These are phyloP conservation scores for Anthoptus insignis DNA, from an alignment of 2,888 invertebrate species.

Conservation along the genomic window DNA sequence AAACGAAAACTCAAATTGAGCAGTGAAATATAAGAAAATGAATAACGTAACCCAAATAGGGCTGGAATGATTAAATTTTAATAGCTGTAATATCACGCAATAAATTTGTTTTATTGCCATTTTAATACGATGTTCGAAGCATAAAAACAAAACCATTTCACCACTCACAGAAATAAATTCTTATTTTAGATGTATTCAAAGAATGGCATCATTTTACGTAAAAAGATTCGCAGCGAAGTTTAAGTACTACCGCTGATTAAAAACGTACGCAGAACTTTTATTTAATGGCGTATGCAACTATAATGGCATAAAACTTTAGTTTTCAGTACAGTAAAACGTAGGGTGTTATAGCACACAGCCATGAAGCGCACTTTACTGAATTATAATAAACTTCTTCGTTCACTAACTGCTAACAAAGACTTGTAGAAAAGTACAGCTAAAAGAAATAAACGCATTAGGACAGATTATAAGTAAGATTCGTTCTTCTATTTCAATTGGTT, in stretches of 20 bases:
- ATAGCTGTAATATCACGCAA: neutral
- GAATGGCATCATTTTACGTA: slow-evolving; percentile 19
- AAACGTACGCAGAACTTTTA: neutral
- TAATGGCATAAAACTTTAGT: neutral
- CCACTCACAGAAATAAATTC: slow-evolving; percentile 3
- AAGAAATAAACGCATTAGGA: too few species aligned
- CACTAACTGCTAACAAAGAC: too few species aligned
- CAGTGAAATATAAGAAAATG: too few species aligned
- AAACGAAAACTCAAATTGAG: too few species aligned
- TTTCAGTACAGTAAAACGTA: neutral
- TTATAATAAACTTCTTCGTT: too few species aligned
- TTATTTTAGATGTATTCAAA: neutral
- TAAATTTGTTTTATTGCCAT: slow-evolving; percentile 2
- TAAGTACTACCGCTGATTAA: slow-evolving; percentile 16
- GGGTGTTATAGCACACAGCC: too few species aligned
- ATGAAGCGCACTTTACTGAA: too few species aligned
- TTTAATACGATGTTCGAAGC: slow-evolving; percentile 2
- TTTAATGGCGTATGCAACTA: neutral
- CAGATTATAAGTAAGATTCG: too few species aligned
- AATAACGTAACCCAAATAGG: too few species aligned
- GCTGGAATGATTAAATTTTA: neutral
- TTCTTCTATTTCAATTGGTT: too few species aligned
- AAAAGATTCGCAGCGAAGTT: slow-evolving; percentile 1
- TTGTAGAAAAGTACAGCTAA: too few species aligned
- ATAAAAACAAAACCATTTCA: slow-evolving; percentile 21